A percentile compares a stretch with the other conserved stretches of the same genome.
Evolutionary conservation across 1,140 invertebrate genomes (phyloP).

Genomic region (Sesamia nonagrioides): DNA sequence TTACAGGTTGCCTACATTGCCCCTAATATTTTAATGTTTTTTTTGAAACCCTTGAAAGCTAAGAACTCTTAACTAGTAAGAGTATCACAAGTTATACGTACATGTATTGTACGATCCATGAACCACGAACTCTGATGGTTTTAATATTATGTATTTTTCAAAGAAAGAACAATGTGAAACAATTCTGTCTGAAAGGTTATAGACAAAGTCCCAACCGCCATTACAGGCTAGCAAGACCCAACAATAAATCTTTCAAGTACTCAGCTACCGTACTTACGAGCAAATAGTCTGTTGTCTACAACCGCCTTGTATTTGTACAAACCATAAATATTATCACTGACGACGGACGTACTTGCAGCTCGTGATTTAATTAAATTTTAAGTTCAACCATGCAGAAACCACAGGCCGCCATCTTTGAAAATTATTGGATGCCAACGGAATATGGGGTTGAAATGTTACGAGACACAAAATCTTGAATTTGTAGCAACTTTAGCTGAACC

Average conservation of each 20-base stretch:
- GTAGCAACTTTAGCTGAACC: neutral
- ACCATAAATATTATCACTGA: slow-evolving; percentile 17
- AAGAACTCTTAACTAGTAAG: neutral
- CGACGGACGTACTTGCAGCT: slow-evolving; percentile 21
- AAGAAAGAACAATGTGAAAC: no score
- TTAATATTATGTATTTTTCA: no score
- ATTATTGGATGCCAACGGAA: slow-evolving; percentile 27
- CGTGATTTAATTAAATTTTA: slow-evolving; percentile 62
- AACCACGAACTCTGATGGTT: no score
- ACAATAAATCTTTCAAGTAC: neutral
- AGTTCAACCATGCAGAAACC: slow-evolving; percentile 57
- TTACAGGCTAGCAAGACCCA: neutral
- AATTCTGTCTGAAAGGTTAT: neutral
- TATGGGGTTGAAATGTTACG: slow-evolving; percentile 14
- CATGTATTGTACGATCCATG: no score
- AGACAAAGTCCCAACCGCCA: neutral
- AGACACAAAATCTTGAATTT: slow-evolving; percentile 2
- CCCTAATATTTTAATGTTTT: slow-evolving; percentile 31
- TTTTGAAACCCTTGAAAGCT: slow-evolving; percentile 11
- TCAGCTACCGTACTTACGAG: neutral
- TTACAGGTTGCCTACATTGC: slow-evolving; percentile 29
- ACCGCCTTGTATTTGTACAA: neutral
- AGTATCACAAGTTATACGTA: neutral
- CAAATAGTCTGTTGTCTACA: slow-evolving; percentile 7
- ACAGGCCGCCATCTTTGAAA: slow-evolving; percentile 27